These are phyloP conservation scores for Neuroscelio doddi DNA, from an alignment of 2,888 invertebrate species.

Conservation along the genomic window DNA sequence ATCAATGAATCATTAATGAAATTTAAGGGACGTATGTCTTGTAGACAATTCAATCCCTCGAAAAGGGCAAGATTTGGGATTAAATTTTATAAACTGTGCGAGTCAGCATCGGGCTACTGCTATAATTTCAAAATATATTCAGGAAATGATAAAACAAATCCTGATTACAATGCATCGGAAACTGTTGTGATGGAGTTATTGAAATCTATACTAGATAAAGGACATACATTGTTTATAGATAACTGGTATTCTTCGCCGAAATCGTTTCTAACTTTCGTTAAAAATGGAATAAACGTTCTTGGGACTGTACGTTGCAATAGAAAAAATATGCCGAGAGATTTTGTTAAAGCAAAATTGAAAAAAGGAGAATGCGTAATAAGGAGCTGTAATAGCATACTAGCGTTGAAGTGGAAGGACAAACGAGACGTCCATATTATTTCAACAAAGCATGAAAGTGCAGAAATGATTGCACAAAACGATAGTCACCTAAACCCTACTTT, in stretches of 20 bases:
- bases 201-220: constrained; percentile 18
- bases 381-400: constrained; percentile 28
- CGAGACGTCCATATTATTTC: constrained; percentile 26
- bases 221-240: constrained; percentile 21
- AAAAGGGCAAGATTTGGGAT: constrained; percentile 56
- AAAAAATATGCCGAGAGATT: constrained; percentile 36
- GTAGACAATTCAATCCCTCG: constrained; percentile 55
- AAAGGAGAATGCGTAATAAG: constrained; percentile 24
- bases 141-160: constrained; percentile 32
- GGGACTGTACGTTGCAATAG: constrained; percentile 36
- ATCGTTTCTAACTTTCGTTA: constrained; percentile 7
- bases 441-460: constrained; percentile 30
- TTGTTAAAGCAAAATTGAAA: constrained; percentile 25
- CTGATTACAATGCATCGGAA: constrained; percentile 22
- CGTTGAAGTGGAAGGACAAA: constrained; percentile 38
- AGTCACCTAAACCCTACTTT: constrained; percentile 12
- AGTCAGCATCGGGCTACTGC: constrained; percentile 39
- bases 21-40: constrained; percentile 51
- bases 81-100: constrained; percentile 55
- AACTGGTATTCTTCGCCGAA: too few relatives aligned
- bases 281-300: constrained; percentile 26
- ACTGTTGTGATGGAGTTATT: constrained; percentile 24
- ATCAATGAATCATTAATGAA: constrained; percentile 54
- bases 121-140: constrained; percentile 46
- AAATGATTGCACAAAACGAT: constrained; percentile 12